A percentile compares a stretch with the other conserved stretches of the same genome.
Conservation (phyloP, 2,797 vertebrate species). For the Mormyrops boulengeri region DNA sequence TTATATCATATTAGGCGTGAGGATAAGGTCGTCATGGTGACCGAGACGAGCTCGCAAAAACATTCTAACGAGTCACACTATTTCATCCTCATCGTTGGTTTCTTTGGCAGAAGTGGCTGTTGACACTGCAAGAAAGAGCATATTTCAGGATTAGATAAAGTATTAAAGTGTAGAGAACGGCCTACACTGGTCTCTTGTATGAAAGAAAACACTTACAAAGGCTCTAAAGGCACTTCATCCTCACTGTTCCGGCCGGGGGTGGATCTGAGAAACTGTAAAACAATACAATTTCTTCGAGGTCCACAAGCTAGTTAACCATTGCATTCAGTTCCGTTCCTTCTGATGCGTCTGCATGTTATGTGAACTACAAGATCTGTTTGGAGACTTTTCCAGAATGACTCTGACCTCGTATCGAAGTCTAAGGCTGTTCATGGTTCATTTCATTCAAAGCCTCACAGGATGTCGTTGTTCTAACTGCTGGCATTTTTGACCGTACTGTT, state of each 20-base stretch:
- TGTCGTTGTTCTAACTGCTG: neutral
- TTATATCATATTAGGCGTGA: conserved; percentile 19
- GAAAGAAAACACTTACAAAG: neutral
- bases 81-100: neutral
- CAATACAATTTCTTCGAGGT: neutral
- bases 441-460: neutral
- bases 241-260: neutral
- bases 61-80: conserved; percentile 2
- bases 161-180: neutral
- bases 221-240: neutral
- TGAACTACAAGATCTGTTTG: neutral
- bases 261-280: neutral
- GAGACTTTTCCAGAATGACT: neutral
- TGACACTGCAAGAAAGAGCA: neutral
- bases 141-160: neutral
- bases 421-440: neutral
- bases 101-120: neutral
- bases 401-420: neutral
- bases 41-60: neutral
- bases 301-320: neutral
- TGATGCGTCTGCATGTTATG: neutral
- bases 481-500: neutral
- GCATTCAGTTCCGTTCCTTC: neutral
- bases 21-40: conserved; percentile 8
- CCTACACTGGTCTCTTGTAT: neutral